Base-by-base conservation (phyloP, 2,888 invertebrate genomes). In the Tiliacea citrago region DNA sequence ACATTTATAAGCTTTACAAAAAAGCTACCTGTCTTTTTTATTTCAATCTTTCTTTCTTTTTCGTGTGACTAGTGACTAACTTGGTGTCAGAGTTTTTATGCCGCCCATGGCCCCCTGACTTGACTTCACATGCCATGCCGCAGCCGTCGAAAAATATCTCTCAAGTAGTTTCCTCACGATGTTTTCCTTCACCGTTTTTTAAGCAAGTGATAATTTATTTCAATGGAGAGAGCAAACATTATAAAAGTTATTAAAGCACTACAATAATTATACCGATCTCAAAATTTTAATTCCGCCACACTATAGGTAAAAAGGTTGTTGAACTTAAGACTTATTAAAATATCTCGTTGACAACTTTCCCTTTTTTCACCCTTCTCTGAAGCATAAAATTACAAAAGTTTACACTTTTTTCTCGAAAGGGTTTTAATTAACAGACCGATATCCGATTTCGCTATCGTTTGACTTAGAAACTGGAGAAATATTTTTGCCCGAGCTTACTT, bases 361-460 rank as follows among this genome's bases (percentile, higher is more conserved):
- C 35, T 68, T 69, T 68, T 83, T 79, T 55, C 75, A 75, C 60
- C 74, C 75, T 79, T 68, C 73, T 63, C 55, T 29, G n/a, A 60
- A 73, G 71, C 74, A 72, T 73, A 67, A 86, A 88, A 84, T 83
- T 73, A 73, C 73, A 51, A 82, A 81, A 75, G 55, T 77, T 86
- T 67, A 72, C 73, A 75, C 81, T 81, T 74, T 62, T 73, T 75
- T 39, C 61, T 49, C 49, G 57, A 75, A 81, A 79, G 73, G 79
- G 66, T 83, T 86, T 82, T 88, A 88, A 88, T 86, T 88, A 85
- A 75, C 83, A 75, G 57, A 62, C 77, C 72, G 75, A 84, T 83
- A 83, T 82, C 79, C 78, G 78, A 85, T 85, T 61, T 80, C 75
- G 51, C 63, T 76, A 62, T 77, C 75, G 62, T 71, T 81, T 75